Conservation (phyloP, 1,140 invertebrate species). For the Fopius arisanus region DNA sequence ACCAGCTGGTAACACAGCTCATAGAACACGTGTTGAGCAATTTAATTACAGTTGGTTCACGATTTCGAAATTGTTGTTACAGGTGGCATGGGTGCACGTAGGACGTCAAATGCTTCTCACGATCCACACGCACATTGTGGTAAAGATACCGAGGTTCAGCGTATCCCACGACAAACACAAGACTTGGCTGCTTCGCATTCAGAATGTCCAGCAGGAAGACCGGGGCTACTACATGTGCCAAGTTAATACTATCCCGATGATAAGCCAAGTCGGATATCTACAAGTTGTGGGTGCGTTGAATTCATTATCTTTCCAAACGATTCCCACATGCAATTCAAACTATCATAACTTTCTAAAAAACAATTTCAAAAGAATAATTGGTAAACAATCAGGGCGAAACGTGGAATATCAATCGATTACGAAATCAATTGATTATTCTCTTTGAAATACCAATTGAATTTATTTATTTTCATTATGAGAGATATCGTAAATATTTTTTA, state of each 20-base stretch:
- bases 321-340: too few relatives aligned
- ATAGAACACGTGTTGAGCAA: not conserved
- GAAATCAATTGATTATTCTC: too few relatives aligned
- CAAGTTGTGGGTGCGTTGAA: slow-evolving; percentile 88
- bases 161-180: slow-evolving; percentile 91
- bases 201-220: slow-evolving; percentile 87
- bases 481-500: too few relatives aligned
- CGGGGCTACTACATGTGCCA: slow-evolving; percentile 92
- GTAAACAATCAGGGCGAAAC: too few relatives aligned
- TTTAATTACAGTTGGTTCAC: not conserved
- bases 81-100: slow-evolving; percentile 95
- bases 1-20: too few relatives aligned
- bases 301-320: not conserved
- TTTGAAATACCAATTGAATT: too few relatives aligned
- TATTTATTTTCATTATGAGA: too few relatives aligned
- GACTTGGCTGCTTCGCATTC: slow-evolving; percentile 89
- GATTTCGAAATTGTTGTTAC: slow-evolving; percentile 30
- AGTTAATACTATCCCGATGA: slow-evolving; percentile 96
- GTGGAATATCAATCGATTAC: too few relatives aligned
- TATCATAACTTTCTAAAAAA: too few relatives aligned
- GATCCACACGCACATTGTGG: slow-evolving; percentile 89
- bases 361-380: too few relatives aligned
- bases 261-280: slow-evolving; percentile 91
- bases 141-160: slow-evolving; percentile 84
- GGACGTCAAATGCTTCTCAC: slow-evolving; percentile 93